These are phyloP conservation scores for Babyrousa celebensis DNA, from an alignment of 2,797 vertebrate genomes.

Conservation along the genomic window DNA sequence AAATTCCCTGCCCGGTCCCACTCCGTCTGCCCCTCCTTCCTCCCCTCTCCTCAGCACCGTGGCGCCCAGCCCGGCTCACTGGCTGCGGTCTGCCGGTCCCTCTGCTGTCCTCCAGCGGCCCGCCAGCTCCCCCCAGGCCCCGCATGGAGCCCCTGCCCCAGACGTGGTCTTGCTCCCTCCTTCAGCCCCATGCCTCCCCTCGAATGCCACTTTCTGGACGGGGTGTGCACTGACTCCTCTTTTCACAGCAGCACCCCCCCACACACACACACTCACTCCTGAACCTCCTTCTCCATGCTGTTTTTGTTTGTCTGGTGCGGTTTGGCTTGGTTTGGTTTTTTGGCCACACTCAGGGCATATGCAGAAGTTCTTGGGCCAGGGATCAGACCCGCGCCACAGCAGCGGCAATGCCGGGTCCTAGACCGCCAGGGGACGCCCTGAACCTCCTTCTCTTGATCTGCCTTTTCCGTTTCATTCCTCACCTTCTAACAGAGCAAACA, in stretches of 20 bases:
- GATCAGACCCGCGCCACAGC: too few relatives aligned
- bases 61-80: rapidly evolving
- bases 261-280: too few relatives aligned
- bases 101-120: background rate
- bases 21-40: background rate
- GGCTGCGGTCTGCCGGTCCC: background rate
- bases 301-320: too few relatives aligned
- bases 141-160: rapidly evolving
- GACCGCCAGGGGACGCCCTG: too few relatives aligned
- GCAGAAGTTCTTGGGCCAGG: too few relatives aligned
- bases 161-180: background rate
- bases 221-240: background rate
- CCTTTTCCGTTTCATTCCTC: background rate
- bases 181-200: rapidly evolving
- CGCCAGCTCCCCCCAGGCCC: background rate
- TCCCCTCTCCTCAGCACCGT: background rate
- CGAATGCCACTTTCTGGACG: background rate
- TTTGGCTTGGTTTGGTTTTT: too few relatives aligned
- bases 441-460: background rate
- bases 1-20: rapidly evolving
- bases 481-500: background rate
- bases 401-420: too few relatives aligned
- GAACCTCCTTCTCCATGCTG: background rate
- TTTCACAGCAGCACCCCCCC: background rate
- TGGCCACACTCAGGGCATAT: too few relatives aligned